Percentiles rank a stretch among this genome's conserved stretches.
Conservation (phyloP, 30 jellyfish, hydroid and myxozoan genomes). For the Turritopsis rubra region DNA sequence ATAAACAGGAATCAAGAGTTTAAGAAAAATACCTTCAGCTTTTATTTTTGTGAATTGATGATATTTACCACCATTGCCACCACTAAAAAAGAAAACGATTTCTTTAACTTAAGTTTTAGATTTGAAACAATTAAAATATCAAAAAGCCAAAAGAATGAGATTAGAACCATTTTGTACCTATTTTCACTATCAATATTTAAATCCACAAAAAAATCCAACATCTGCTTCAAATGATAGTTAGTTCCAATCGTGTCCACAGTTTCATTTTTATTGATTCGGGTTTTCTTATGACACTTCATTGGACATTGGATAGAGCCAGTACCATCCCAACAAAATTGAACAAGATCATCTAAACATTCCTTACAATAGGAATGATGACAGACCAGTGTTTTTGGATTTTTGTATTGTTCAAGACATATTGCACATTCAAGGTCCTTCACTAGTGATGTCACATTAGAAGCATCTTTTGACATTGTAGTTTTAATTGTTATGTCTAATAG, state of each 20-base stretch:
- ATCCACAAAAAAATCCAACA: not conserved
- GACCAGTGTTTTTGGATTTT: conserved; percentile 8
- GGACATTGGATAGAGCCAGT: conserved; percentile 11
- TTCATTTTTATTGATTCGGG: not conserved
- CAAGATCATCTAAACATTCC: conserved; percentile 12
- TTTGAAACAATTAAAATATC: too few relatives aligned
- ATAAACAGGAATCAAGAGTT: too few relatives aligned
- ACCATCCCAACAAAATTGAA: not conserved
- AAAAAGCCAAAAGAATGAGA: too few relatives aligned
- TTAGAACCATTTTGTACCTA: too few relatives aligned
- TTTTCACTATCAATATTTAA: not conserved
- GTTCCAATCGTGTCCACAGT: not conserved
- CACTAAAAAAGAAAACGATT: too few relatives aligned
- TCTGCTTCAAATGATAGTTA: not conserved
- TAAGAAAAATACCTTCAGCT: too few relatives aligned
- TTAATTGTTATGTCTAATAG: too few relatives aligned
- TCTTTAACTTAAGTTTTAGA: too few relatives aligned
- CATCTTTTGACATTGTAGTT: not conserved
- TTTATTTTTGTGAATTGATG: too few relatives aligned
- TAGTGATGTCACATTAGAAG: not conserved
- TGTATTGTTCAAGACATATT: conserved; percentile 3
- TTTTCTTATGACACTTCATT: not conserved
- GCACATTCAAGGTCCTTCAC: conserved; percentile 22
- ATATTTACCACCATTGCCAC: too few relatives aligned
- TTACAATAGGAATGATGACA: conserved; percentile 28